Evolutionary conservation across 2,113 vertebrate genomes (phyloP).

Genomic region (Stictonetta naevosa): DNA sequence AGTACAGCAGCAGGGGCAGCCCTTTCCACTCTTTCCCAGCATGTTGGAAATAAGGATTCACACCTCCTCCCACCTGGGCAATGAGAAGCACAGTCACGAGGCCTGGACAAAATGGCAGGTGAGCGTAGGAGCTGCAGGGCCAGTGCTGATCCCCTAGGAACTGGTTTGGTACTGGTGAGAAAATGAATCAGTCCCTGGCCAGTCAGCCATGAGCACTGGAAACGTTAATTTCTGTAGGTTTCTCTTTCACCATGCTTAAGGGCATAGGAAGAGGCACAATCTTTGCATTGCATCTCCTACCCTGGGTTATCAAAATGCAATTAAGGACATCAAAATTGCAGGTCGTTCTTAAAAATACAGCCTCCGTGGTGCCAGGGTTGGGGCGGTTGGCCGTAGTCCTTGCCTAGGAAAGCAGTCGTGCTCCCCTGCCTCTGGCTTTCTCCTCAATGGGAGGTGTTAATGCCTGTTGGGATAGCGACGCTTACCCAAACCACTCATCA

Average conservation of each 20-base stretch:
- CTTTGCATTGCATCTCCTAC: neutral
- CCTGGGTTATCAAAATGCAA: neutral
- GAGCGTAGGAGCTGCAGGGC: neutral
- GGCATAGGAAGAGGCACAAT: neutral
- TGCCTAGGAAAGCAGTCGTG: accelerated
- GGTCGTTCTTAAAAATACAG: neutral
- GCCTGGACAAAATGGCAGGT: neutral
- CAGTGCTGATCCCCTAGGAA: neutral
- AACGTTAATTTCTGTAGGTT: neutral
- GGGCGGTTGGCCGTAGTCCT: neutral
- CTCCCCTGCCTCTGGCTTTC: neutral
- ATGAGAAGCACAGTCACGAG: neutral
- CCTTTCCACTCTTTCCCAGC: neutral
- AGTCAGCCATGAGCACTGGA: neutral
- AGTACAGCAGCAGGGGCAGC: neutral
- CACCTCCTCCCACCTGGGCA: neutral
- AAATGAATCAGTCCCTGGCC: neutral
- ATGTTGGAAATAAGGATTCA: accelerated
- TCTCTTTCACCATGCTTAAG: neutral
- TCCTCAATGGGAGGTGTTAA: neutral
- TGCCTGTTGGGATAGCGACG: accelerated
- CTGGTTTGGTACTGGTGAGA: neutral
- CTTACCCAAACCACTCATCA: neutral
- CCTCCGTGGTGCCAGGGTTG: neutral
- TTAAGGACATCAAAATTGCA: neutral